These are phyloP conservation scores for Mus musculus DNA, from an alignment of 2,113 vertebrate genomes.

Conservation along the genomic window DNA sequence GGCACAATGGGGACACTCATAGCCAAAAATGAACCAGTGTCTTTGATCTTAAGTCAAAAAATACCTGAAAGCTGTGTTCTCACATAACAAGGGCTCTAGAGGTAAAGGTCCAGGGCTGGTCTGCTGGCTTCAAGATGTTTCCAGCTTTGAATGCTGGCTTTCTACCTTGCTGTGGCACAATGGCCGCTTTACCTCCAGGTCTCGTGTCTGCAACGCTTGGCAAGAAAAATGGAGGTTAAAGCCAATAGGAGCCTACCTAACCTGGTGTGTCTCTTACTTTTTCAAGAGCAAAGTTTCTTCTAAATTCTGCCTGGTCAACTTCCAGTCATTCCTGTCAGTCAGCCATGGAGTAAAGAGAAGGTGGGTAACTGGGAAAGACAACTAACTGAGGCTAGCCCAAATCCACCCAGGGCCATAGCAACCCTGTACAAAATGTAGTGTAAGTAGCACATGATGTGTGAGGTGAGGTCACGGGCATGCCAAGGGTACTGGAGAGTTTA, in stretches of 20 bases:
- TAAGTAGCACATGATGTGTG: too few species aligned
- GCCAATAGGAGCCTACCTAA: not conserved
- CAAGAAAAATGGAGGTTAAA: not conserved
- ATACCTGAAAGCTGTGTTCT: not conserved
- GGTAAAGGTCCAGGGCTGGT: not conserved
- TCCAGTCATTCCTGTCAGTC: not conserved
- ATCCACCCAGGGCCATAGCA: not conserved
- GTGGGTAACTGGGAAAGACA: not conserved
- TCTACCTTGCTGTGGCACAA: not conserved
- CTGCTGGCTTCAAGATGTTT: rapidly evolving
- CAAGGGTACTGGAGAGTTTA: not conserved
- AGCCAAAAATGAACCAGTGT: not conserved
- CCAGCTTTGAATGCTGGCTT: not conserved
- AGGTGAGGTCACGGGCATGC: rapidly evolving
- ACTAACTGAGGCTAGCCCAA: not conserved
- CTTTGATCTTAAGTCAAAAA: not conserved
- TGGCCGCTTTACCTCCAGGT: not conserved
- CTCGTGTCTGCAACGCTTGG: not conserved
- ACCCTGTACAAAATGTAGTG: not conserved
- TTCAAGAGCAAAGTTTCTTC: not conserved
- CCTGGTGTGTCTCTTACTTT: not conserved
- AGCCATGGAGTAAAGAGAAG: not conserved
- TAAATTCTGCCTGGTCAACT: not conserved
- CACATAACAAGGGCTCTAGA: not conserved
- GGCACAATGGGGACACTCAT: not conserved